Conservation (phyloP, 2,888 invertebrate genomes). For the Drosophila formosana region DNA sequence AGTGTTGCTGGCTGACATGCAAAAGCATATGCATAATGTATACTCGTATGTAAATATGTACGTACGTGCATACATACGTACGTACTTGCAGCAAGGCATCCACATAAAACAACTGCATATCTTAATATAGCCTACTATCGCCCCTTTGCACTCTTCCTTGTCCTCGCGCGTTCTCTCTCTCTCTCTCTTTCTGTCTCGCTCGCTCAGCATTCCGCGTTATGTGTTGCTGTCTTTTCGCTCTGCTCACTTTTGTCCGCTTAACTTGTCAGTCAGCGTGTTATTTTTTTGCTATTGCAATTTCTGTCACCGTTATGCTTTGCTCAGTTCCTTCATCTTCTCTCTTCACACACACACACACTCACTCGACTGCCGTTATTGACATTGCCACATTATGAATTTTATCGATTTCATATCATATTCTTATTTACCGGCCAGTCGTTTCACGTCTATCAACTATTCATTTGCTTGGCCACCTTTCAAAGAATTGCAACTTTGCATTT, state of each 20-base stretch:
- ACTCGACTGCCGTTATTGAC: slow-evolving; percentile 51
- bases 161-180: neutral
- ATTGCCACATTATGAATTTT: slow-evolving; percentile 54
- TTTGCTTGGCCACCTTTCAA: slow-evolving; percentile 7
- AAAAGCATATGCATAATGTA: slow-evolving; percentile 22
- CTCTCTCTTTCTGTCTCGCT: neutral
- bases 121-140: slow-evolving; percentile 56
- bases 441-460: slow-evolving; percentile 20
- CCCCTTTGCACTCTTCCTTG: slow-evolving; percentile 6
- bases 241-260: slow-evolving; percentile 40
- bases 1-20: slow-evolving; percentile 7
- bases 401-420: slow-evolving; percentile 57
- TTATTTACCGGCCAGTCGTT: slow-evolving; percentile 36
- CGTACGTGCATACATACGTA: slow-evolving; percentile 5
- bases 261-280: slow-evolving; percentile 36
- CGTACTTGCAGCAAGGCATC: slow-evolving; percentile 13
- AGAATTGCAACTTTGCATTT: slow-evolving; percentile 3
- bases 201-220: slow-evolving; percentile 10
- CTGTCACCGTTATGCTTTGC: slow-evolving; percentile 50
- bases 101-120: slow-evolving; percentile 49
- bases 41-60: slow-evolving; percentile 11
- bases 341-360: neutral
- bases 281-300: slow-evolving; percentile 26
- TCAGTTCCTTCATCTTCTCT: slow-evolving; percentile 29
- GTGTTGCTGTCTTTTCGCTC: slow-evolving; percentile 18